Conservation (phyloP, 2,797 vertebrate species). For the Lepus townsendii region DNA sequence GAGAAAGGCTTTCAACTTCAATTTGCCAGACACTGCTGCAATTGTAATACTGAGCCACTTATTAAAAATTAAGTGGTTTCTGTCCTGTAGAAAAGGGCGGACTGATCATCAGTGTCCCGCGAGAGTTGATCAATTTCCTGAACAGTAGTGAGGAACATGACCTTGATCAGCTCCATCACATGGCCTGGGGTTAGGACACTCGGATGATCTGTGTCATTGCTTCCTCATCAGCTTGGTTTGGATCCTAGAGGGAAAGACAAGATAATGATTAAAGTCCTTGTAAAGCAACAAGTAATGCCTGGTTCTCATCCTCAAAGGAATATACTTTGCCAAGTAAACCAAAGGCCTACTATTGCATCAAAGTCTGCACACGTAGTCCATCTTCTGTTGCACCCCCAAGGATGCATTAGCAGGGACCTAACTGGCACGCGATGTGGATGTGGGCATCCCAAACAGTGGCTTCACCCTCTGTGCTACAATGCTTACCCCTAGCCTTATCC, state of each 20-base stretch:
- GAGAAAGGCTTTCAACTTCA: conserved; percentile 78
- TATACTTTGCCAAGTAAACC: background rate
- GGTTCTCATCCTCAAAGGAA: background rate
- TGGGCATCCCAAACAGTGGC: too few relatives aligned
- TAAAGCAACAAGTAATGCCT: conserved; percentile 34
- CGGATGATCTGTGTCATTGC: conserved; percentile 97
- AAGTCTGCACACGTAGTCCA: too few relatives aligned
- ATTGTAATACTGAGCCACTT: conserved; percentile 84
- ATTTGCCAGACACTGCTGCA: conserved; percentile 75
- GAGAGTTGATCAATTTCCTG: conserved; percentile 79
- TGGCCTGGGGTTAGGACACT: conserved; percentile 92
- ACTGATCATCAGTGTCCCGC: conserved; percentile 81
- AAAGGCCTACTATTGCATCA: background rate
- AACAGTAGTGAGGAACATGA: conserved; percentile 77
- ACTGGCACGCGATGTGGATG: too few relatives aligned
- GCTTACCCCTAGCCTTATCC: background rate
- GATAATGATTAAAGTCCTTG: conserved; percentile 4
- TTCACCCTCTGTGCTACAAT: too few relatives aligned
- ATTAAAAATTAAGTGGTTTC: conserved; percentile 81
- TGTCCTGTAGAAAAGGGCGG: conserved; percentile 86
- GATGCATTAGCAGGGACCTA: too few relatives aligned
- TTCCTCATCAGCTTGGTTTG: conserved; percentile 93
- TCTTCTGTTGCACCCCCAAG: too few relatives aligned
- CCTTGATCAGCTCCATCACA: conserved; percentile 69
- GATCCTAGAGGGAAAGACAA: conserved; percentile 90